Percentiles rank a stretch among this genome's conserved stretches.
Evolutionary conservation across 1,140 invertebrate genomes (phyloP).

Genomic region (Drosophila lacteicornis): DNA sequence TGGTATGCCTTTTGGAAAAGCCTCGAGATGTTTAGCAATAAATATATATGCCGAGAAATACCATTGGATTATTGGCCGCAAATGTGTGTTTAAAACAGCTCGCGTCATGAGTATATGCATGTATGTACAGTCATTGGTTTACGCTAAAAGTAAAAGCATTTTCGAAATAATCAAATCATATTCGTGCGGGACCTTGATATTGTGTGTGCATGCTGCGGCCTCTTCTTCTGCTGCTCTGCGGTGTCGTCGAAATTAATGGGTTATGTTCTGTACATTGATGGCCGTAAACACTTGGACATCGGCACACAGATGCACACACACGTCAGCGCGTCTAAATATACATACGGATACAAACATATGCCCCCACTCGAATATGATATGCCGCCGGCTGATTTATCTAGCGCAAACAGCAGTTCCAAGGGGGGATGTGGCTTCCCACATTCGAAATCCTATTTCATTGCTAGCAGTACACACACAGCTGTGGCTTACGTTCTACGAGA

Average conservation of each 20-base stretch:
- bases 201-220: slow-evolving; percentile 40
- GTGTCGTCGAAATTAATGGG: slow-evolving; percentile 56
- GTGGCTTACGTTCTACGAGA: slow-evolving; percentile 43
- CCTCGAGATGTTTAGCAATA: slow-evolving; percentile 27
- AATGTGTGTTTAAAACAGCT: slow-evolving; percentile 23
- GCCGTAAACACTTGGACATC: slow-evolving; percentile 54
- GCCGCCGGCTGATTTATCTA: slow-evolving; percentile 66
- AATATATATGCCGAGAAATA: slow-evolving; percentile 32
- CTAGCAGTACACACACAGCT: slow-evolving; percentile 46
- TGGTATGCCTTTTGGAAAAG: slow-evolving; percentile 13
- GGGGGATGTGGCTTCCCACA: slow-evolving; percentile 19
- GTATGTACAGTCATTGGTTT: slow-evolving; percentile 32
- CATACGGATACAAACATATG: slow-evolving; percentile 48
- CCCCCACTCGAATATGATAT: slow-evolving; percentile 62
- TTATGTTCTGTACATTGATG: slow-evolving; percentile 53
- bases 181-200: slow-evolving; percentile 49
- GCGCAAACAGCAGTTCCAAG: slow-evolving; percentile 38
- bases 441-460: slow-evolving; percentile 68
- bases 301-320: slow-evolving; percentile 36
- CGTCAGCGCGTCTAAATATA: slow-evolving; percentile 53
- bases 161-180: slow-evolving; percentile 27
- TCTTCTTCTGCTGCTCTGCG: slow-evolving; percentile 9
- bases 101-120: slow-evolving; percentile 36
- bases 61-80: slow-evolving; percentile 27
- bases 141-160: slow-evolving; percentile 54